These are phyloP conservation scores for Drosophila neotestacea DNA, from an alignment of 2,888 invertebrate genomes.

Conservation along the genomic window DNA sequence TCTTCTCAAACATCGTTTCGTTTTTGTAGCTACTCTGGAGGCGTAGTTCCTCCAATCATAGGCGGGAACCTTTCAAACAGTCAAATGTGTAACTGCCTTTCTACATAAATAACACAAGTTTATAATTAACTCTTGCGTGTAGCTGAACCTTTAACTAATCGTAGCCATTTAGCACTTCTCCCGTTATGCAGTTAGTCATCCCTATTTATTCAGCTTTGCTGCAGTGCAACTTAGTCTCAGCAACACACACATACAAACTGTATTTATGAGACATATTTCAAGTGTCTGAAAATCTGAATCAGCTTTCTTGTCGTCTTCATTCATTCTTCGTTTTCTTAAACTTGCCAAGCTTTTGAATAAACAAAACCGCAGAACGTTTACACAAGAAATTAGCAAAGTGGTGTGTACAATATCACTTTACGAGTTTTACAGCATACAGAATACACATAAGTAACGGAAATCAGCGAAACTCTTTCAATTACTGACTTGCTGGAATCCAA, in stretches of 20 bases:
- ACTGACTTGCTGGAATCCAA: slow-evolving; percentile 26
- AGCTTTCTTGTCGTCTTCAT: slow-evolving; percentile 38
- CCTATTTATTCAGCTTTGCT: slow-evolving; percentile 24
- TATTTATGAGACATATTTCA: slow-evolving; percentile 53
- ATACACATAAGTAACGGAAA: slow-evolving; percentile 1
- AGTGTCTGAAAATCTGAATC: slow-evolving; percentile 59
- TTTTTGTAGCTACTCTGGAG: too few species aligned
- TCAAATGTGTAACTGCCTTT: neutral
- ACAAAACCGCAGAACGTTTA: slow-evolving; percentile 59
- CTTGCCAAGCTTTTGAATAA: slow-evolving; percentile 52
- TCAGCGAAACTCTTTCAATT: slow-evolving; percentile 23
- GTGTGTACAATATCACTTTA: slow-evolving; percentile 60
- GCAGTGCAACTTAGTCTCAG: neutral
- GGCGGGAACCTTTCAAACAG: neutral
- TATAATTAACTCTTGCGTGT: slow-evolving; percentile 1
- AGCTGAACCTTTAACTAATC: slow-evolving; percentile 30
- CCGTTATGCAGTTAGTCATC: slow-evolving; percentile 44
- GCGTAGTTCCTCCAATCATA: neutral
- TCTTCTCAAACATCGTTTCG: too few species aligned
- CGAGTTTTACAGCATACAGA: slow-evolving; percentile 28
- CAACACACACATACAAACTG: slow-evolving; percentile 15
- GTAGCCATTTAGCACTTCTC: slow-evolving; percentile 23
- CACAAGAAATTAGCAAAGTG: slow-evolving; percentile 60
- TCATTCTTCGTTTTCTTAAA: slow-evolving; percentile 24
- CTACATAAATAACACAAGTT: slow-evolving; percentile 4